A percentile compares a stretch with the other conserved stretches of the same genome.
Evolutionary conservation across 1,140 invertebrate genomes (phyloP).

Genomic region (Cardiocondyla obscurior): DNA sequence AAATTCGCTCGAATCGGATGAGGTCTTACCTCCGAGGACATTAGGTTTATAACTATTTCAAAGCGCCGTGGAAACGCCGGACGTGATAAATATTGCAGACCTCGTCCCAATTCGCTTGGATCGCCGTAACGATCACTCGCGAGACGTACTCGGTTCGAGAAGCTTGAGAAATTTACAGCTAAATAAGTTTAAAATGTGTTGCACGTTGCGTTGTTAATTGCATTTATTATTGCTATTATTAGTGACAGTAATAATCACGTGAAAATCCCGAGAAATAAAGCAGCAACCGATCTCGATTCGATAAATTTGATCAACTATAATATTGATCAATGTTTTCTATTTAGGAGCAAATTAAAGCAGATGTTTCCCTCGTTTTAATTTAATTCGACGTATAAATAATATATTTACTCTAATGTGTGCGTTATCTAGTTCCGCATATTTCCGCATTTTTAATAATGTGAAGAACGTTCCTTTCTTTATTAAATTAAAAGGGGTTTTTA

Average conservation of each 20-base stretch:
- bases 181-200: background rate
- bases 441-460: conserved; percentile 1
- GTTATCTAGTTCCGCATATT: background rate
- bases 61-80: background rate
- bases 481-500: conserved; percentile 31
- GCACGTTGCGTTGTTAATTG: background rate
- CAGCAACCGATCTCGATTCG: too few relatives aligned
- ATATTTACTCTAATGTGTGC: background rate
- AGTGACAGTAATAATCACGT: background rate
- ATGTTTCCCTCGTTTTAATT: background rate
- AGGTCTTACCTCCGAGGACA: background rate
- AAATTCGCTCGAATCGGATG: background rate
- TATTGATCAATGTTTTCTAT: background rate
- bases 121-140: background rate
- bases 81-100: background rate
- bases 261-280: background rate
- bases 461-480: background rate
- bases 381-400: background rate
- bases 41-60: conserved; percentile 24
- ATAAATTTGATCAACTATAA: background rate
- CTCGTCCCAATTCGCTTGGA: conserved; percentile 5
- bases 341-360: background rate
- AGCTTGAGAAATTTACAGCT: background rate
- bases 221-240: background rate
- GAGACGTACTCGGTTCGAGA: background rate